Conservation (phyloP, 2,113 vertebrate species). For the Lota lota region DNA sequence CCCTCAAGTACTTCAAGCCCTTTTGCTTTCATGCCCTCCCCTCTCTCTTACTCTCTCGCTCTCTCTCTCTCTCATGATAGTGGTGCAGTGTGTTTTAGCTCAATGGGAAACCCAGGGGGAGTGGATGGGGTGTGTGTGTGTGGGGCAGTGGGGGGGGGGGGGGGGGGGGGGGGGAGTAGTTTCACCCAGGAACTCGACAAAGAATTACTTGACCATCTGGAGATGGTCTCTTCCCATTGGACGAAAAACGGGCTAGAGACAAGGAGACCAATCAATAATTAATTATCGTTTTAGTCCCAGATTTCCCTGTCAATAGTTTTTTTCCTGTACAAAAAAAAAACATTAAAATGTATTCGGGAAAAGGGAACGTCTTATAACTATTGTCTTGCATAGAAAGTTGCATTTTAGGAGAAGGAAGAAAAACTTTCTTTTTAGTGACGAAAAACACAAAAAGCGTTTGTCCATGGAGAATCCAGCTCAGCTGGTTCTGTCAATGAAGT, state of each 20-base stretch:
- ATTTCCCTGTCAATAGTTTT: conserved; percentile 21
- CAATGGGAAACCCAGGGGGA: conserved; percentile 34
- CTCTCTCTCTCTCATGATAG: conserved; percentile 30
- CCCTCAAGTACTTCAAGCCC: conserved; percentile 33
- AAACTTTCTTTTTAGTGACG: conserved; percentile 43
- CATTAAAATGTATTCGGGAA: conserved; percentile 18
- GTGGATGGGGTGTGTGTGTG: background rate
- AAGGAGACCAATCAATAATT: conserved; percentile 50
- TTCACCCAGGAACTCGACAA: conserved; percentile 56
- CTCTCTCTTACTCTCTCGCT: background rate
- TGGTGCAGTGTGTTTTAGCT: conserved; percentile 36
- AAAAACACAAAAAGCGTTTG: conserved; percentile 29
- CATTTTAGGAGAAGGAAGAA: conserved; percentile 30
- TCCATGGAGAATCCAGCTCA: conserved; percentile 57
- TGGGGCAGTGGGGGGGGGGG: background rate
- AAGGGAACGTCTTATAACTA: conserved; percentile 41
- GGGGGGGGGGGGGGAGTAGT: conserved; percentile 13
- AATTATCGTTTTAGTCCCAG: conserved; percentile 43
- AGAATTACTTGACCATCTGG: conserved; percentile 65
- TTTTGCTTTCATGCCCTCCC: conserved; percentile 4
- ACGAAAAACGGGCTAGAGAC: conserved; percentile 44
- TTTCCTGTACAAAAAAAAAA: conserved; percentile 35
- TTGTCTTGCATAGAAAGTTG: conserved; percentile 43
- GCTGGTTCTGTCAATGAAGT: conserved; percentile 43
- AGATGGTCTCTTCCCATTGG: conserved; percentile 59